Evolutionary conservation across 92 coral and sea anemone species (phyloP).

Genomic region (Zoanthus solanderi): DNA sequence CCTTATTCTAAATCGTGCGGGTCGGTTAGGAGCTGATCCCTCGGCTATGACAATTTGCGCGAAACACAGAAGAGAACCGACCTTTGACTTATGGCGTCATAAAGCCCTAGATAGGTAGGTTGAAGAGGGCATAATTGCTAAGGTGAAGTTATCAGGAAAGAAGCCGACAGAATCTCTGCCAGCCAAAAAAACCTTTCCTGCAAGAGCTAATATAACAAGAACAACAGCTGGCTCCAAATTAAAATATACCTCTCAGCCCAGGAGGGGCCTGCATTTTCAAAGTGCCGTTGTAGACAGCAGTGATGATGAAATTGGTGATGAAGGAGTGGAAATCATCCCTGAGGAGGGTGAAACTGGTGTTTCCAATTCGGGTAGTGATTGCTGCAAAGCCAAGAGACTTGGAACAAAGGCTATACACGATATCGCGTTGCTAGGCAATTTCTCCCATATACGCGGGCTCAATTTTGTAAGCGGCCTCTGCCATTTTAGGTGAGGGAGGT

Average conservation of each 20-base stretch:
- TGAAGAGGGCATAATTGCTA: too few species aligned
- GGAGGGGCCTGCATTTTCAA: conserved; percentile 32
- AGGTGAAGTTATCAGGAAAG: too few species aligned
- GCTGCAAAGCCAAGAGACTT: conserved; percentile 52
- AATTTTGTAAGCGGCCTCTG: not conserved
- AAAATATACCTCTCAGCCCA: conserved; percentile 37
- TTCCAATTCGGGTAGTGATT: conserved; percentile 24
- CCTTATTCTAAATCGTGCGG: too few species aligned
- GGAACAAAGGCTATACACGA: conserved; percentile 39
- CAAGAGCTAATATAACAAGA: conserved; percentile 13
- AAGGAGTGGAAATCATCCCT: conserved; percentile 46
- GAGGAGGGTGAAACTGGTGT: conserved; percentile 20
- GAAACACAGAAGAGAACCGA: too few species aligned
- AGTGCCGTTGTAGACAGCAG: conserved; percentile 39
- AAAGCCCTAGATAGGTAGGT: too few species aligned
- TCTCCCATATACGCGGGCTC: not conserved
- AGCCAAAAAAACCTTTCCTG: conserved; percentile 51
- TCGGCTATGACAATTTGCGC: too few species aligned
- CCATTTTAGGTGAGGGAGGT: not conserved
- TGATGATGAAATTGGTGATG: conserved; percentile 43
- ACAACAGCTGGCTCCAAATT: conserved; percentile 34
- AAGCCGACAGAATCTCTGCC: conserved; percentile 42
- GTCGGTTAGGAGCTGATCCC: too few species aligned
- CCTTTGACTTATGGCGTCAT: too few species aligned
- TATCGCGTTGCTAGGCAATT: not conserved